Evolutionary conservation across 2,797 vertebrate species (phyloP), one percentile per base, ranked within the genome.

Genomic region (Pangasius mekongensis): DNA sequence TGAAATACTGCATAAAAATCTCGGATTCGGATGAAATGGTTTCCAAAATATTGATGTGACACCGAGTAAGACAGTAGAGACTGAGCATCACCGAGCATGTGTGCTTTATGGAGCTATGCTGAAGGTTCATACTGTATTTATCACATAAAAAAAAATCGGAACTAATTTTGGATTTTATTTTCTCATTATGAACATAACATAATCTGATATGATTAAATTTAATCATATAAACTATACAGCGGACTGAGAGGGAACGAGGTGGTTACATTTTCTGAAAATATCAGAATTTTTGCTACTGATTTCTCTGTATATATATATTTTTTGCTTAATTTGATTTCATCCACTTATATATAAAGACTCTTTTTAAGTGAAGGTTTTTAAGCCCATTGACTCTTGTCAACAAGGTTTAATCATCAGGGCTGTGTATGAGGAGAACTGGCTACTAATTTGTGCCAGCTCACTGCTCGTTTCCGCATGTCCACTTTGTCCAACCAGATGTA

Each of bases 401-500:
- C 62, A 62, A 62, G 56, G 43, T 83, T 49, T 49, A 43, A 52
- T 67, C n/a, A 84, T 89, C 94, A 97, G 90, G 97, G 97, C 87
- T 98, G 97, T 56, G 96, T 96, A 93, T 97, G 97, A 90, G 96
- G 95, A 86, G 98, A 96, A 93, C 97, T 98, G 95, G 97, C 97
- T 71, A 98, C 96, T 89, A 99, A 95, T 95, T 99, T 99, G 96
- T 99, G 98, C 98, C 98, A 99, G 95, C 98, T 99, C 92, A 99
- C 98, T 90, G 97, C 97, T 93, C 98, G 96, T 95, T 99, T 99
- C 92, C 98, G 97, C 96, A 99, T 98, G 96, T 99, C 98, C 94
- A 99, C 97, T 95, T 99, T 99, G 95, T 99, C 98, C 92, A 99
- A 96, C 97, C 98, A 99, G 94, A 99, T 98, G 94, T 98, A 99